Evolutionary conservation across 2,113 vertebrate genomes (phyloP).

Genomic region (Genyomyrus donnyi): DNA sequence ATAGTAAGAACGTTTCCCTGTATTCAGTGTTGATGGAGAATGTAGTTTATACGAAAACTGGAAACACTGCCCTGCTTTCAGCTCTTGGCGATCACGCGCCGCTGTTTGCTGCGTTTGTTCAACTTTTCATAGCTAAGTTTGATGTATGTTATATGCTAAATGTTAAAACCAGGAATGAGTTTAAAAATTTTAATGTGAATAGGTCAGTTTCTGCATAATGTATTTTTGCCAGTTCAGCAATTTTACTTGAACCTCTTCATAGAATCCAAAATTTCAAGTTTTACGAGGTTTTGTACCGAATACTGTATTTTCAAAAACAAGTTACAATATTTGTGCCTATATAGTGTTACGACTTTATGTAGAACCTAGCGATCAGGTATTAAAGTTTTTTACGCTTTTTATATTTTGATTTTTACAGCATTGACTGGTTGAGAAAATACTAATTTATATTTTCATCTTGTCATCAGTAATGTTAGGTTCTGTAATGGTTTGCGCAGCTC

Average conservation of each 20-base stretch:
- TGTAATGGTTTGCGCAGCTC: background rate
- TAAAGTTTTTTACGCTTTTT: background rate
- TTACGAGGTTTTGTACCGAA: conserved; percentile 15
- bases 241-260: conserved; percentile 16
- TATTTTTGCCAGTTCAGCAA: background rate
- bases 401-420: background rate
- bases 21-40: background rate
- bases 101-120: background rate
- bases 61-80: background rate
- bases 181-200: background rate
- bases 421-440: background rate
- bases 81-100: background rate
- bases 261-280: conserved; percentile 18
- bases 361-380: background rate
- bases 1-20: background rate
- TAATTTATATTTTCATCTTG: conserved; percentile 8
- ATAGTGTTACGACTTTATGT: conserved; percentile 7
- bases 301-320: conserved; percentile 16
- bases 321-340: background rate
- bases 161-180: background rate
- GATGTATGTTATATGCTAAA: background rate
- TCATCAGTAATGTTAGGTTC: background rate
- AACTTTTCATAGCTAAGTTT: background rate
- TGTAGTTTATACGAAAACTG: background rate
- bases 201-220: background rate